Percentiles rank a stretch among this genome's conserved stretches.
These are phyloP conservation scores for Enteromius fasciolatus DNA, from an alignment of 2,797 vertebrate species.

Conservation along the genomic window DNA sequence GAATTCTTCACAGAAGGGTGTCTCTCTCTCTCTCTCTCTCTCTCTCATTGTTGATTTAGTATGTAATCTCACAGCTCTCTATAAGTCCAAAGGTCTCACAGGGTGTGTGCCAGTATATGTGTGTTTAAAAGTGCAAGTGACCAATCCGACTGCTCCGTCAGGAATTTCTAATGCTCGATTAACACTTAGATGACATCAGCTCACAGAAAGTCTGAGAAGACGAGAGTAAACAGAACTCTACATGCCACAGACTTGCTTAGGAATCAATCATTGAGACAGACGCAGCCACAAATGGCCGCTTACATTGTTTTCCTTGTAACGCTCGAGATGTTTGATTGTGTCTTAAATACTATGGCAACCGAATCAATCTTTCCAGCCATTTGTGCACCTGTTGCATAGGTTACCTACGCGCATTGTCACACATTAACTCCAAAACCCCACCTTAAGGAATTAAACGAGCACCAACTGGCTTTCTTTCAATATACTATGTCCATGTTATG, in stretches of 20 bases:
- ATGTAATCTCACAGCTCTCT: conserved; percentile 63
- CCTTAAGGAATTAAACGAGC: conserved; percentile 9
- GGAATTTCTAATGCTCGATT: conserved; percentile 63
- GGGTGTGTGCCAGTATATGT: conserved; percentile 59
- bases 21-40: conserved; percentile 43
- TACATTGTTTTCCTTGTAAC: conserved; percentile 58
- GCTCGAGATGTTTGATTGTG: conserved; percentile 61
- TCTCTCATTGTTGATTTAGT: conserved; percentile 55
- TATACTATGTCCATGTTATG: neutral
- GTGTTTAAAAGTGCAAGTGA: conserved; percentile 46
- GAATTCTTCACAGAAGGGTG: conserved; percentile 40
- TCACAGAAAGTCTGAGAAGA: conserved; percentile 64
- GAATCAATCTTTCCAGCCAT: conserved; percentile 43
- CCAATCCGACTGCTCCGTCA: conserved; percentile 60
- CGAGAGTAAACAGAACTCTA: conserved; percentile 67
- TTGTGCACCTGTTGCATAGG: conserved; percentile 52
- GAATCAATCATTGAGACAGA: conserved; percentile 62
- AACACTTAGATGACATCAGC: conserved; percentile 67
- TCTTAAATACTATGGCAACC: conserved; percentile 51
- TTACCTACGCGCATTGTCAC: neutral
- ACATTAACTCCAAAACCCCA: conserved; percentile 43
- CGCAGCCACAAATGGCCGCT: conserved; percentile 32
- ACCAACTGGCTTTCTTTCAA: neutral
- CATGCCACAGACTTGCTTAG: conserved; percentile 58
- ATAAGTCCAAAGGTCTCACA: conserved; percentile 73